Percentiles rank a stretch among this genome's conserved stretches.
Conservation (phyloP, 2,797 vertebrate species). For the Lemur catta region DNA sequence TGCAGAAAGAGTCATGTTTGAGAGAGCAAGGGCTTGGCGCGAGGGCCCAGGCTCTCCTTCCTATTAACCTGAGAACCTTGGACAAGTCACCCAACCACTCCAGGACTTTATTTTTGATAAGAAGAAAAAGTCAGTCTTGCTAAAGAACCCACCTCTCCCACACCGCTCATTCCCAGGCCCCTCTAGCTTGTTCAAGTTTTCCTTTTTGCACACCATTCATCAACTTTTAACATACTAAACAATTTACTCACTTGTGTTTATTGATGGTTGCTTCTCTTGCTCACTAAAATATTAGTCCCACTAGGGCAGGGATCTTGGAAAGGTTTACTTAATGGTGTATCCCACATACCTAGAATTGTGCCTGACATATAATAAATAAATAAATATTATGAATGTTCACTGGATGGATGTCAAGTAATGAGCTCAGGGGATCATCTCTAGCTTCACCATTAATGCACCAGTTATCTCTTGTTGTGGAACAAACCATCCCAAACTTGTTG, state of each 20-base stretch:
- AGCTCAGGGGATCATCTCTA: not conserved
- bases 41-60: not conserved
- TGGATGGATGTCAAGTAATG: not conserved
- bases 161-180: not conserved
- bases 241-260: not conserved
- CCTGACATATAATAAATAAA: not conserved
- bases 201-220: not conserved
- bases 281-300: conserved; percentile 4
- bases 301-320: not conserved
- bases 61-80: not conserved
- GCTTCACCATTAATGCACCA: not conserved
- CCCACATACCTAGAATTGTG: not conserved
- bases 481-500: not conserved
- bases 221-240: not conserved
- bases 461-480: not conserved
- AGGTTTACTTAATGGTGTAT: conserved; percentile 14
- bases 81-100: not conserved
- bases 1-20: not conserved
- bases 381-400: not conserved
- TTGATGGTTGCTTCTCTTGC: not conserved
- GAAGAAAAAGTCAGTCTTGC: not conserved
- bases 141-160: not conserved
- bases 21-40: not conserved
- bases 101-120: not conserved
- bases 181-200: not conserved